Conservation (phyloP, 1,140 invertebrate genomes). For the Lethocerus indicus region DNA sequence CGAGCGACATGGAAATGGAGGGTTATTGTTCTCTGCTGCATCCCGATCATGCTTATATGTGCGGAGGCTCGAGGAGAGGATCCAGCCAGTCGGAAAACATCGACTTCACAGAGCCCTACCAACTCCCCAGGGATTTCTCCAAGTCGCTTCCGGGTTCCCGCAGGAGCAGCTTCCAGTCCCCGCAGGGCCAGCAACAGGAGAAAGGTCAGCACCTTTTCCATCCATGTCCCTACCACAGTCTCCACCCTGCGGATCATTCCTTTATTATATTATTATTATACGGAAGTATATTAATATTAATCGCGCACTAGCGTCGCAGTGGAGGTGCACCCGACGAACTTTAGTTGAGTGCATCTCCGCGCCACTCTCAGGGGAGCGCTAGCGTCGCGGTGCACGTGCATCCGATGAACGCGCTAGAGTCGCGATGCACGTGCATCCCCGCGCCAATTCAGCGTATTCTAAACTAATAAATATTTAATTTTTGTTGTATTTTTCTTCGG, state of each 20-base stretch:
- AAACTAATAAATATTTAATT: no score
- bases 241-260: neutral
- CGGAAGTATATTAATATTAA: no score
- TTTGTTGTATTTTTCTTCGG: no score
- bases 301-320: no score
- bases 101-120: constrained; percentile 60
- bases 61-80: constrained; percentile 45
- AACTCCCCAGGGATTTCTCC: constrained; percentile 68
- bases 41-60: constrained; percentile 62
- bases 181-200: constrained; percentile 13
- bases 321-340: no score
- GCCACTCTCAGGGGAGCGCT: no score
- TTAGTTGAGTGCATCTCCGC: no score
- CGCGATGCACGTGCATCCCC: no score
- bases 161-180: constrained; percentile 56
- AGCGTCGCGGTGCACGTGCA: no score
- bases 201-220: constrained; percentile 15
- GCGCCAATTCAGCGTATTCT: no score
- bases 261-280: no score
- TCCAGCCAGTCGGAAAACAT: constrained; percentile 70
- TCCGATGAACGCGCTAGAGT: no score
- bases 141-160: constrained; percentile 65
- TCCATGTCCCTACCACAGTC: neutral
- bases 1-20: constrained; percentile 39
- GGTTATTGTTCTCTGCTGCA: constrained; percentile 36